Evolutionary conservation across 2,797 vertebrate genomes (phyloP).

Genomic region (Acrocephalus scirpaceus): DNA sequence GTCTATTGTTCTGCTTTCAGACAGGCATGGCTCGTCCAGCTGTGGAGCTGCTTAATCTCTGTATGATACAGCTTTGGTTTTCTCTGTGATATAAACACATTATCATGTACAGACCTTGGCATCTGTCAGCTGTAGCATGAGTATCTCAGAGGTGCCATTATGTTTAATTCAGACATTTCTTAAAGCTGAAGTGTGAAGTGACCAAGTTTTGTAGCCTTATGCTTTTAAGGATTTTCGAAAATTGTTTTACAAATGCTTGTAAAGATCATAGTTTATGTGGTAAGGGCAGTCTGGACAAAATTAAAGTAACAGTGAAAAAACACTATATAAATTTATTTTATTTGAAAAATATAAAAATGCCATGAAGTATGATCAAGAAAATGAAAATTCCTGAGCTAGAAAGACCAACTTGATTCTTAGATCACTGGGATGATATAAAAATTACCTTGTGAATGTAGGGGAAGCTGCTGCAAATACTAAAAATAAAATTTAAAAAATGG

Average conservation of each 20-base stretch:
- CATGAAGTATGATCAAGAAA: background rate
- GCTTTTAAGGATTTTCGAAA: background rate
- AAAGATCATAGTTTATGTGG: background rate
- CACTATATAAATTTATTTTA: background rate
- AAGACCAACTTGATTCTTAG: background rate
- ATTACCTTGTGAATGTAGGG: background rate
- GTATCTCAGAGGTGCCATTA: background rate
- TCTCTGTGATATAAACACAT: slow-evolving; percentile 58
- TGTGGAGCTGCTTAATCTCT: slow-evolving; percentile 69
- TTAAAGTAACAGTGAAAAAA: background rate
- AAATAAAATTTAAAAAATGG: background rate
- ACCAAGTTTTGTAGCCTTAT: background rate
- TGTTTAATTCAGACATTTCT: slow-evolving; percentile 43
- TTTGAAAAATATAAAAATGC: background rate
- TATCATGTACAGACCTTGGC: slow-evolving; percentile 45
- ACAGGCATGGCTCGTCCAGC: slow-evolving; percentile 60
- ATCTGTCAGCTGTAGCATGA: slow-evolving; percentile 39
- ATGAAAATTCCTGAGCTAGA: background rate
- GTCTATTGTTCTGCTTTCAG: slow-evolving; percentile 75
- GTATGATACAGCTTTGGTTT: slow-evolving; percentile 44
- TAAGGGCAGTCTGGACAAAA: background rate
- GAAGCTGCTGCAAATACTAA: background rate
- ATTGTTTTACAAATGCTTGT: background rate
- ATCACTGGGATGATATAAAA: background rate
- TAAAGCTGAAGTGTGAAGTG: background rate